Evolutionary conservation across 2,113 vertebrate species (phyloP), one percentile per base, ranked within the genome.

Genomic region (Pristiophorus japonicus): DNA sequence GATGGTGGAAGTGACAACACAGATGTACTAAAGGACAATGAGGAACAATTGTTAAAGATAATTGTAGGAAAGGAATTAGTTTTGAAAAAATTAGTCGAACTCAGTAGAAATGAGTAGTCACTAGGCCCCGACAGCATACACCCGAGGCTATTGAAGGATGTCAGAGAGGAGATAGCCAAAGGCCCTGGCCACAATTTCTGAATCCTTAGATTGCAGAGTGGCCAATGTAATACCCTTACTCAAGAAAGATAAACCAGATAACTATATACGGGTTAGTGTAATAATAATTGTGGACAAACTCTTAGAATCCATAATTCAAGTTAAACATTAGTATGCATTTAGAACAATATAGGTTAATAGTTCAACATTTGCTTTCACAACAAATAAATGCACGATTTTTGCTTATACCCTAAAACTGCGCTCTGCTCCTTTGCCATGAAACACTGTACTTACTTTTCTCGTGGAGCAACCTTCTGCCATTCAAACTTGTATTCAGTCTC

Each of bases 401-500:
- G 88, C 59, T 18, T 38, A 63, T 8, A 91, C 63, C 59, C 18
- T 73, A 73, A 30, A 94, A 30, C 45, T 55, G 1, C 20, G 45
- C 20, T n/a, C 75, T 7, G 45, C 67, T 4, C 24, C 55, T 42
- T 27, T 14, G 93, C 24, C 18, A 70, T 45, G 65, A 96, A 67
- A 0, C 94, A 75, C 42, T 87, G 14, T 75, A 96, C 97, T 97
- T 98, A 99, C 99, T 99, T 99, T 97, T 99, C 99, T 97, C 99
- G 97, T 95, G 99, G 99, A 88, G 99, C 99, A 22, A 96, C 97
- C 96, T 99, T 99, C 97, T 99, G 99, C 99, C 99, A 99, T 97
- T 99, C 99, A 98, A 99, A 99, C 97, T 99, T 99, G 96, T 98
- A 99, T 63, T 99, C 99, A 0, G 98, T 98, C 95, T 99, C 98